A percentile compares a stretch with the other conserved stretches of the same genome.
These are phyloP conservation scores for Geophilus truncorum DNA, from an alignment of 2,888 invertebrate genomes.

Conservation along the genomic window DNA sequence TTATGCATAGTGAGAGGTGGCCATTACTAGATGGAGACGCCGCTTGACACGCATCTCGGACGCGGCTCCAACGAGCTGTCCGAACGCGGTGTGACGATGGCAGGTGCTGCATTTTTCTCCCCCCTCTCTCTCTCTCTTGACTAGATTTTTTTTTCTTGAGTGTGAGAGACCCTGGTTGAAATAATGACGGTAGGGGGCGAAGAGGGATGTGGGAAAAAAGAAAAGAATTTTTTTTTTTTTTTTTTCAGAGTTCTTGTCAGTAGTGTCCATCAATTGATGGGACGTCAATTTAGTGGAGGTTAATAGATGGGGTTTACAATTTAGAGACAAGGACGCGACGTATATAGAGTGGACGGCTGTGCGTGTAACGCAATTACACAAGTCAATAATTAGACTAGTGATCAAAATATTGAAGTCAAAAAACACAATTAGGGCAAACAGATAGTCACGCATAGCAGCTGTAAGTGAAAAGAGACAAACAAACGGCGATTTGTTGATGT, in stretches of 20 bases:
- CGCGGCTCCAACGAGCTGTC: background rate
- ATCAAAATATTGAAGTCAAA: background rate
- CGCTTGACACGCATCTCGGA: background rate
- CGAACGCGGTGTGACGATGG: background rate
- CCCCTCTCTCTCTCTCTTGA: background rate
- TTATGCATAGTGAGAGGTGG: slow-evolving; percentile 27
- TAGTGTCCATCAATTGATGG: background rate
- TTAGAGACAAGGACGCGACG: background rate
- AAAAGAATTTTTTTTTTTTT: background rate
- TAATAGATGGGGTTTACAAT: background rate
- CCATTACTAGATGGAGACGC: slow-evolving; percentile 17
- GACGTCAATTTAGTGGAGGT: background rate
- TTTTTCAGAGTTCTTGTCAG: background rate
- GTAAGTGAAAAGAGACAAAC: too few relatives aligned
- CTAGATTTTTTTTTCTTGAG: background rate
- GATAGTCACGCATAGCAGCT: background rate
- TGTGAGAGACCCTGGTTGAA: background rate
- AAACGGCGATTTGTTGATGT: too few relatives aligned
- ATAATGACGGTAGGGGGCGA: background rate
- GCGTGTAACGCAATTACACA: background rate
- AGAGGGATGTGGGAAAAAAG: slow-evolving; percentile 8
- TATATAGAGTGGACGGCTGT: background rate
- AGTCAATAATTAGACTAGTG: background rate
- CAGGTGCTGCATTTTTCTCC: background rate
- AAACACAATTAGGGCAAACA: background rate